Percentiles rank a stretch among this genome's conserved stretches.
Conservation (phyloP, 2,113 vertebrate species). For the Ahaetulla prasina region DNA sequence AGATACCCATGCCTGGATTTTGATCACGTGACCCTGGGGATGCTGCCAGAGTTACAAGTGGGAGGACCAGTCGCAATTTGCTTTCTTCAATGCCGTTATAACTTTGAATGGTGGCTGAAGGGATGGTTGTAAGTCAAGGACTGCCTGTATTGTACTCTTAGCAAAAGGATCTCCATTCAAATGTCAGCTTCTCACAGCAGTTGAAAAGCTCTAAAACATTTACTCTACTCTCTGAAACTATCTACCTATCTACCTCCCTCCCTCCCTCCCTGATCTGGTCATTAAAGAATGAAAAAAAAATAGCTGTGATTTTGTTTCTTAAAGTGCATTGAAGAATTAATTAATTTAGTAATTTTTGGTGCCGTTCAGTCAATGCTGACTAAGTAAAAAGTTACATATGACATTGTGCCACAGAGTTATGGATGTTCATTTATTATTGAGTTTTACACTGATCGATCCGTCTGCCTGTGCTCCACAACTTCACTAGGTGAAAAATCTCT, state of each 20-base stretch:
- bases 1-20: neutral
- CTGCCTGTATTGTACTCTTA: neutral
- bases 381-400: neutral
- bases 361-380: neutral
- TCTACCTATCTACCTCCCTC: neutral
- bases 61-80: neutral
- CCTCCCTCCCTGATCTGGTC: neutral
- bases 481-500: neutral
- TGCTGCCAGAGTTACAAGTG: neutral
- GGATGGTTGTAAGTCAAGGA: neutral
- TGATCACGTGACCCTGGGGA: neutral
- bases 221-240: neutral
- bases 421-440: neutral
- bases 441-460: neutral
- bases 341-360: neutral
- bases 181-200: constrained; percentile 31
- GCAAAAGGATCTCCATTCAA: constrained; percentile 33
- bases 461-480: neutral
- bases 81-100: too few species aligned
- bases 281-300: neutral
- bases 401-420: neutral
- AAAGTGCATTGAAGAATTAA: neutral
- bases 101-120: neutral
- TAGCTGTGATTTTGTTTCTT: neutral
- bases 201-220: constrained; percentile 30